A percentile compares a stretch with the other conserved stretches of the same genome.
Evolutionary conservation across 2,797 vertebrate genomes (phyloP).

Genomic region (Peromyscus nudipes): DNA sequence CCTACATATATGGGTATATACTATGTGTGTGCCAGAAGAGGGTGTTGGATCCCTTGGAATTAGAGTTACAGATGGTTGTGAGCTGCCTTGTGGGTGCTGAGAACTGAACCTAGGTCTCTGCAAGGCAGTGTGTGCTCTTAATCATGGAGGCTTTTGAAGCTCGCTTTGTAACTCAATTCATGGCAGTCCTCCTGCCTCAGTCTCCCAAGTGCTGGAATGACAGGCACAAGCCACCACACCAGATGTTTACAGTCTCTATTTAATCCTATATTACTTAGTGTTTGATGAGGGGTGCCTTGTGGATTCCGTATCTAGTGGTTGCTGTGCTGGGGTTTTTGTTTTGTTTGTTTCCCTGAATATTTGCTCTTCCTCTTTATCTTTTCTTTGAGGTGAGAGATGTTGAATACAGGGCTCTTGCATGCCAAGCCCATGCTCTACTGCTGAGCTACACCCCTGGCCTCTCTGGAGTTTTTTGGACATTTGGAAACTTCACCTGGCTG

Average conservation of each 20-base stretch:
- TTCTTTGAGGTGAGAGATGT: not conserved
- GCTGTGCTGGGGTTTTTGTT: not conserved
- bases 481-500: not conserved
- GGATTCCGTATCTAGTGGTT: not conserved
- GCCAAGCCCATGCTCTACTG: not conserved
- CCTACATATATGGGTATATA: not conserved
- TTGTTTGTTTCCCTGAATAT: not conserved
- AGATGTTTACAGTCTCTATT: not conserved
- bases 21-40: not conserved
- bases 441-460: not conserved
- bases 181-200: not conserved
- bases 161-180: not conserved
- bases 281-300: not conserved
- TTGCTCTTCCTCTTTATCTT: not conserved
- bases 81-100: not conserved
- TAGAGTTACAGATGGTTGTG: not conserved
- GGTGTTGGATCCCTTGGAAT: not conserved
- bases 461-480: not conserved
- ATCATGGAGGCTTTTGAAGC: not conserved
- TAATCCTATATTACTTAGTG: not conserved
- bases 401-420: not conserved
- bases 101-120: not conserved
- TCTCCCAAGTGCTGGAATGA: not conserved
- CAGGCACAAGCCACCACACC: not conserved
- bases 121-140: not conserved